These are phyloP conservation scores for Hyalella azteca DNA, from an alignment of 2,888 invertebrate species.

Conservation along the genomic window DNA sequence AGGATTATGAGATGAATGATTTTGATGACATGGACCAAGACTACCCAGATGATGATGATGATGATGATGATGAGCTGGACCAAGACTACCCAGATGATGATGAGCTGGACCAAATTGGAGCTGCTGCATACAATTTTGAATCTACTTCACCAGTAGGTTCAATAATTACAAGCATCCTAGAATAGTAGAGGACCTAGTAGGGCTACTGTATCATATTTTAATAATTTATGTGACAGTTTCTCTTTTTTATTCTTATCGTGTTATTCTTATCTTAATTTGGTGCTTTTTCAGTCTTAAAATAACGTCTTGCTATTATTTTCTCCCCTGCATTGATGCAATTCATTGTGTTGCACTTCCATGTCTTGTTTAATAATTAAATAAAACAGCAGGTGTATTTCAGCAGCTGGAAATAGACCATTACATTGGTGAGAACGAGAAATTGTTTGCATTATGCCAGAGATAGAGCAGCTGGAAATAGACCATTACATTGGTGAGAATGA, in stretches of 20 bases:
- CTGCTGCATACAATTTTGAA: neutral
- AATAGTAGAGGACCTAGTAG: neutral
- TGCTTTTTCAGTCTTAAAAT: neutral
- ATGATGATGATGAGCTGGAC: neutral
- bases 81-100: slow-evolving; percentile 27
- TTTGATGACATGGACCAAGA: slow-evolving; percentile 24
- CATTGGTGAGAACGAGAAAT: slow-evolving; percentile 71
- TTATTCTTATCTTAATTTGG: neutral
- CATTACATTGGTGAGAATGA: slow-evolving; percentile 78
- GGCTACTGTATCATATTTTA: neutral
- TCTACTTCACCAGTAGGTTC: neutral
- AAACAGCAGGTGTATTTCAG: slow-evolving; percentile 76
- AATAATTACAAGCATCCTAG: neutral
- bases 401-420: slow-evolving; percentile 95
- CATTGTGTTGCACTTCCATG: neutral
- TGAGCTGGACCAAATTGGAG: neutral
- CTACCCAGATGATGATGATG: slow-evolving; percentile 16
- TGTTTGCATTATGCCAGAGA: too few species aligned
- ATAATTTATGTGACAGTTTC: neutral
- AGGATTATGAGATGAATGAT: neutral
- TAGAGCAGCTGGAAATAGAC: too few species aligned
- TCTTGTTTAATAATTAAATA: slow-evolving; percentile 60
- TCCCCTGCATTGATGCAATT: neutral
- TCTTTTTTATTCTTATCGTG: neutral
- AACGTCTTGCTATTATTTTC: neutral